Evolutionary conservation across 2,888 invertebrate species (phyloP).

Genomic region (Omphaloscelis lunosa): DNA sequence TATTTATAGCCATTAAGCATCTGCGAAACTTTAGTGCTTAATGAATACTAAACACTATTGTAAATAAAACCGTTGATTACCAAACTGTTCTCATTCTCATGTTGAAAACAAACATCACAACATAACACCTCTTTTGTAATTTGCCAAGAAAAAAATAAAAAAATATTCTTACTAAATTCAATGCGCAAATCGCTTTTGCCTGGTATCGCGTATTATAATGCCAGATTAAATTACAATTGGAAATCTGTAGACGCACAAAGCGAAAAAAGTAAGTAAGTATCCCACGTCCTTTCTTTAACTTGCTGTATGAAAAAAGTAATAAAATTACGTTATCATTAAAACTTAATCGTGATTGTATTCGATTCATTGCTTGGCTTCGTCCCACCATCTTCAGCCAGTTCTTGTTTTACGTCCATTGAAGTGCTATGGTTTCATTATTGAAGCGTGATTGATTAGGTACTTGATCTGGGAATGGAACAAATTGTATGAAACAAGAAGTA

Average conservation of each 20-base stretch:
- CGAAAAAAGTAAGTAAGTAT: constrained; percentile 28
- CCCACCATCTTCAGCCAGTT: constrained; percentile 31
- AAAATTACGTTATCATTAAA: constrained; percentile 47
- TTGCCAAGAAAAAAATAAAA: not conserved
- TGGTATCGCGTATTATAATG: constrained; percentile 23
- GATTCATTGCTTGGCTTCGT: constrained; percentile 42
- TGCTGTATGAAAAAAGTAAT: constrained; percentile 43
- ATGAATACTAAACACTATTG: constrained; percentile 15
- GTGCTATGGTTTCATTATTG: constrained; percentile 30
- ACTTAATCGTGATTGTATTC: constrained; percentile 47
- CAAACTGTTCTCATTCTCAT: constrained; percentile 20
- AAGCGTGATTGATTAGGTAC: constrained; percentile 39
- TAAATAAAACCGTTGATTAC: constrained; percentile 14
- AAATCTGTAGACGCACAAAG: constrained; percentile 40
- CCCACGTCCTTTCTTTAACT: constrained; percentile 20
- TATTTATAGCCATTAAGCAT: constrained; percentile 28
- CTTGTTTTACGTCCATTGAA: constrained; percentile 46
- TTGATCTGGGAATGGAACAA: constrained; percentile 40
- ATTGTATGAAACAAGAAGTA: constrained; percentile 20
- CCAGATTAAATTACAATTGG: constrained; percentile 40
- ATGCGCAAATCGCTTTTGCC: constrained; percentile 12
- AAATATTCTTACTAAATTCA: constrained; percentile 5
- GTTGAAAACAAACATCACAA: constrained; percentile 3
- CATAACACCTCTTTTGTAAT: constrained; percentile 9
- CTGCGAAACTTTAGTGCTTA: constrained; percentile 12